These are phyloP conservation scores for Troglohyphantes excavatus DNA, from an alignment of 2,888 invertebrate genomes.

Conservation along the genomic window DNA sequence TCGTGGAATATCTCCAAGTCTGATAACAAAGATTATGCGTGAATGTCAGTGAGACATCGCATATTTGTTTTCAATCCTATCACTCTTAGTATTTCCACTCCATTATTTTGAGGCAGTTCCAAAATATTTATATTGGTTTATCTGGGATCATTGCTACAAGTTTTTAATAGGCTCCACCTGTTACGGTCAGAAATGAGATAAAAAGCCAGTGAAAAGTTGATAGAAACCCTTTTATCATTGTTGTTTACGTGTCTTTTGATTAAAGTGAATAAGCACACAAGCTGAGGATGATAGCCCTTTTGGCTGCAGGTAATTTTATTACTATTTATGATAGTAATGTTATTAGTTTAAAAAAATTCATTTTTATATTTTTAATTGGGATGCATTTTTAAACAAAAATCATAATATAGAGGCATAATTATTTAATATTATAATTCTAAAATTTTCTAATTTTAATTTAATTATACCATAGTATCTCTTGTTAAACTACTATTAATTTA, in stretches of 20 bases:
- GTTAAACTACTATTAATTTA: no score
- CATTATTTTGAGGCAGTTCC: background rate
- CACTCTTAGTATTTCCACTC: background rate
- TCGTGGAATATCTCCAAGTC: background rate
- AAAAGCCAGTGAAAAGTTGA: background rate
- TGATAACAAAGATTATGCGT: background rate
- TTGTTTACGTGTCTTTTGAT: constrained; percentile 7
- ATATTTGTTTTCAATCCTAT: no score
- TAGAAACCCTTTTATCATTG: constrained; percentile 16
- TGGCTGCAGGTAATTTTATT: constrained; percentile 38
- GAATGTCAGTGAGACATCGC: background rate
- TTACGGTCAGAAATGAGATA: constrained; percentile 6
- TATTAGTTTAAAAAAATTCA: no score
- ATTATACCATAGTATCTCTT: no score
- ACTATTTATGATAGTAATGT: background rate
- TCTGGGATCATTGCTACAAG: background rate
- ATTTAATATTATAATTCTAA: no score
- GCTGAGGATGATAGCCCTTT: constrained; percentile 24
- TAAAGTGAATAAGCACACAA: background rate
- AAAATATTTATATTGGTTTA: background rate
- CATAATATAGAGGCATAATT: no score
- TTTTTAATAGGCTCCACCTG: constrained; percentile 17
- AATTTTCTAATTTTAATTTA: no score
- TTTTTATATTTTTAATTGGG: no score
- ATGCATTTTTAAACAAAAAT: no score